A percentile compares a stretch with the other conserved stretches of the same genome.
These are phyloP conservation scores for Cebus imitator DNA, from an alignment of 2,113 vertebrate species.

Conservation along the genomic window DNA sequence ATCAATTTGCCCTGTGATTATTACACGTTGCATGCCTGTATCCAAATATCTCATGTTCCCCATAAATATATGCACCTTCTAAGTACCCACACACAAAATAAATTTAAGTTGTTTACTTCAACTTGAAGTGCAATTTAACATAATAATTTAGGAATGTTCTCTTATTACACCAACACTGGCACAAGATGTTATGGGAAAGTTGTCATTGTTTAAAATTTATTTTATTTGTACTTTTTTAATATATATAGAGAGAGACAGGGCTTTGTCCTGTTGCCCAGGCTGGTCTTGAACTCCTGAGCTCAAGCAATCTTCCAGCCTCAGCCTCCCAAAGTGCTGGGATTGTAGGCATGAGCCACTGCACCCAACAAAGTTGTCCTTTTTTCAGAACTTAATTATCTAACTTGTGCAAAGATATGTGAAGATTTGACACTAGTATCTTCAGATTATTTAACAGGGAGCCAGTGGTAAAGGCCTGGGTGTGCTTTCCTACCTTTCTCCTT, in stretches of 20 bases:
- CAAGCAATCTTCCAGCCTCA: too few relatives aligned
- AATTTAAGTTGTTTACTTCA: background rate
- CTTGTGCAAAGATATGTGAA: slow-evolving; percentile 5
- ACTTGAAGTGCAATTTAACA: background rate
- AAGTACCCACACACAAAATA: too few relatives aligned
- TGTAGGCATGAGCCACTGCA: too few relatives aligned
- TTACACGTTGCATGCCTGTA: too few relatives aligned
- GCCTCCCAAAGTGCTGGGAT: too few relatives aligned
- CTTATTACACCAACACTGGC: background rate
- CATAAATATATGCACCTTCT: too few relatives aligned
- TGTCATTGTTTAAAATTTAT: background rate
- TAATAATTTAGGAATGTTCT: slow-evolving; percentile 1
- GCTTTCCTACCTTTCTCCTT: background rate
- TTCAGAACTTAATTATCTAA: background rate
- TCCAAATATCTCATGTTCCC: too few relatives aligned
- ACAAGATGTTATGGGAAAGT: background rate
- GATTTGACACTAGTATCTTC: background rate
- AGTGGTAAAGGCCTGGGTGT: background rate
- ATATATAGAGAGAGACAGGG: accelerated
- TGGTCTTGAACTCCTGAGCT: too few relatives aligned
- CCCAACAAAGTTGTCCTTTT: background rate
- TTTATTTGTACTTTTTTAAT: too few relatives aligned
- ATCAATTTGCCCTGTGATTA: too few relatives aligned
- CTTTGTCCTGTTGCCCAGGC: too few relatives aligned
- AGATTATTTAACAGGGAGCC: background rate